Percentiles rank a stretch among this genome's conserved stretches.
phyloP scores from a whole-genome alignment of 2,113 vertebrate species.

The Speoplatyrhinus poulsoni region DNA sequence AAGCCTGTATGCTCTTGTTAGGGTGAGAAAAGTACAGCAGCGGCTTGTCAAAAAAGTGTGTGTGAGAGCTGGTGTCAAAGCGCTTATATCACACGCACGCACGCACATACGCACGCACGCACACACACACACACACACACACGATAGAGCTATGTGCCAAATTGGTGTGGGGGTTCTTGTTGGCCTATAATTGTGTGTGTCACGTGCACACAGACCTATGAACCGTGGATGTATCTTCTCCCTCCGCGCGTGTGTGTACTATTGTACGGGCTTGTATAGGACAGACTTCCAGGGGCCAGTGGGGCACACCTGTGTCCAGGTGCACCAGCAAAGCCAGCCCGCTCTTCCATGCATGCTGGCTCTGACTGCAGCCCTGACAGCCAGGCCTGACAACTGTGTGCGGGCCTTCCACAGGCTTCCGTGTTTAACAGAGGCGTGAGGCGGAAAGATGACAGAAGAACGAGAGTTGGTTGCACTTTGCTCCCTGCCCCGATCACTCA shows the following conservation, averaged over 20 bases:
- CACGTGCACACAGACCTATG: slow-evolving; percentile 18
- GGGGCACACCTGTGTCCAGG: slow-evolving; percentile 37
- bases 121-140: slow-evolving; percentile 17
- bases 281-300: neutral
- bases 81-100: slow-evolving; percentile 19
- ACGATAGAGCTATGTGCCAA: slow-evolving; percentile 30
- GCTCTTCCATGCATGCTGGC: slow-evolving; percentile 41
- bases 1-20: slow-evolving; percentile 56
- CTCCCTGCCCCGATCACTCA: too few species aligned
- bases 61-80: slow-evolving; percentile 40
- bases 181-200: neutral
- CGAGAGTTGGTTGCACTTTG: neutral
- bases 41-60: slow-evolving; percentile 47
- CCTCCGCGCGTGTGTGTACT: neutral
- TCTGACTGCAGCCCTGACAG: slow-evolving; percentile 59
- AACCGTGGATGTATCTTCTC: neutral
- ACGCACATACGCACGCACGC: slow-evolving; percentile 16
- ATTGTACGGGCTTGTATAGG: neutral
- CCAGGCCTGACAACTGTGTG: slow-evolving; percentile 35
- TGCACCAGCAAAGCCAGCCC: slow-evolving; percentile 53
- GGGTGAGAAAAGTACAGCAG: slow-evolving; percentile 65
- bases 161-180: slow-evolving; percentile 32
- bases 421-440: neutral
- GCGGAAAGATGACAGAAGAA: slow-evolving; percentile 3
- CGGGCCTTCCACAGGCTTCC: slow-evolving; percentile 40